Conservation (phyloP, 2,113 vertebrate species). For the Lucifuga dentata region DNA sequence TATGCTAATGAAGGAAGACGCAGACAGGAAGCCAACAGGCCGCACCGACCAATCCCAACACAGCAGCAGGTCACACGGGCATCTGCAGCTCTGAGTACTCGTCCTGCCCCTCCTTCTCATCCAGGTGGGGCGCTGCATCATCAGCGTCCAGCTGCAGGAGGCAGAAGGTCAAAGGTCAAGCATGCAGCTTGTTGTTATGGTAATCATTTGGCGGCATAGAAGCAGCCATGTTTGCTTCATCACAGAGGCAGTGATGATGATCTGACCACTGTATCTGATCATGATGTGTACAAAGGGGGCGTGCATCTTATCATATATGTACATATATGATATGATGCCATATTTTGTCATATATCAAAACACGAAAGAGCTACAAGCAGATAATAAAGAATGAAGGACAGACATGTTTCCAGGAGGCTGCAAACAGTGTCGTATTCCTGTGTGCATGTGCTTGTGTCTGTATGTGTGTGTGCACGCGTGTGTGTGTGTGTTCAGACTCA, state of each 20-base stretch:
- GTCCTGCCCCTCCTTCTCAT: constrained; percentile 90
- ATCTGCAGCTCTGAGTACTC: constrained; percentile 96
- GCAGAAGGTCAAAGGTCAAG: constrained; percentile 42
- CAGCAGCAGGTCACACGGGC: constrained; percentile 93
- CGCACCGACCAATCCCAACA: not conserved
- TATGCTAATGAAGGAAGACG: constrained; percentile 1
- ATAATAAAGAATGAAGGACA: too few species aligned
- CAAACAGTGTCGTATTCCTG: too few species aligned
- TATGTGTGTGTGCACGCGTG: constrained; percentile 9
- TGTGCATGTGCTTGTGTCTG: not conserved
- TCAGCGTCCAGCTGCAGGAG: constrained; percentile 89
- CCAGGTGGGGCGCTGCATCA: constrained; percentile 88
- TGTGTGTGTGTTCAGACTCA: constrained; percentile 79
- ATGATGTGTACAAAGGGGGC: too few species aligned
- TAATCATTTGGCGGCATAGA: not conserved
- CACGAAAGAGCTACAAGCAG: too few species aligned
- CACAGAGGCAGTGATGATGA: too few species aligned
- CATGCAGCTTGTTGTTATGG: not conserved
- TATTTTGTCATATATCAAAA: too few species aligned
- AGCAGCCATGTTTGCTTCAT: not conserved
- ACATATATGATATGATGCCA: too few species aligned
- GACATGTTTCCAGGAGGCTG: not conserved
- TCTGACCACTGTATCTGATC: too few species aligned
- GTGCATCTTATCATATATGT: too few species aligned
- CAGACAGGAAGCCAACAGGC: constrained; percentile 7